phyloP scores from a whole-genome alignment of 2,113 vertebrate species.

The Pampusana beccarii region DNA sequence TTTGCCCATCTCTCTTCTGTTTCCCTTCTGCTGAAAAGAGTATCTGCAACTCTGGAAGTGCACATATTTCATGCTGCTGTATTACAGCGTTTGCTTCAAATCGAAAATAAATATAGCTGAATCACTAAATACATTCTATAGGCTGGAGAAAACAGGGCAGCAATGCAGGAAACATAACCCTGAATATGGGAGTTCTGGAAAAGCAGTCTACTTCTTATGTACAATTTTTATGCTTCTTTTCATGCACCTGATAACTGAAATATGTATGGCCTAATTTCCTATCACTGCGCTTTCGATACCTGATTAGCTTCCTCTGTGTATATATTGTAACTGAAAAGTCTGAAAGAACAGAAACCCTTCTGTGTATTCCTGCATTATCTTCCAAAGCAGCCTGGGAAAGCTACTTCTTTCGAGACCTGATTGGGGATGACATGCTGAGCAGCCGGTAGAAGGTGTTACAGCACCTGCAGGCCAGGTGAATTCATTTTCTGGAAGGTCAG shows the following conservation, averaged over 20 bases:
- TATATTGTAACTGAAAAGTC: background rate
- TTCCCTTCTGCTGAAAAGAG: background rate
- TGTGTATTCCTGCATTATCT: background rate
- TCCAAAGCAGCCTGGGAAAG: background rate
- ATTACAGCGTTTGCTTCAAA: background rate
- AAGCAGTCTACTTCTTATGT: background rate
- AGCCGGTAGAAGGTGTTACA: background rate
- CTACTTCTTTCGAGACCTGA: background rate
- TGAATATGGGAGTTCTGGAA: background rate
- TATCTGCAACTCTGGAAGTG: background rate
- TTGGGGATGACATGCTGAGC: background rate
- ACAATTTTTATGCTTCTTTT: background rate
- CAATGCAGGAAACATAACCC: background rate
- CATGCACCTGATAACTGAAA: background rate
- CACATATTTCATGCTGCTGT: background rate
- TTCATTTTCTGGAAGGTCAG: background rate
- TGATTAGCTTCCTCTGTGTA: background rate
- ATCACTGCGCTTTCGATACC: background rate
- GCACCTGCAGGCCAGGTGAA: background rate
- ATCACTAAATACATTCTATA: background rate
- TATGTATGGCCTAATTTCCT: background rate
- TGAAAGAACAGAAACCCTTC: background rate
- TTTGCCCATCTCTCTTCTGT: background rate
- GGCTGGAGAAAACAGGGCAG: background rate
- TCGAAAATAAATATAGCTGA: background rate